Conservation (phyloP, 2,113 vertebrate genomes). For the Pterophyllum scalare region DNA sequence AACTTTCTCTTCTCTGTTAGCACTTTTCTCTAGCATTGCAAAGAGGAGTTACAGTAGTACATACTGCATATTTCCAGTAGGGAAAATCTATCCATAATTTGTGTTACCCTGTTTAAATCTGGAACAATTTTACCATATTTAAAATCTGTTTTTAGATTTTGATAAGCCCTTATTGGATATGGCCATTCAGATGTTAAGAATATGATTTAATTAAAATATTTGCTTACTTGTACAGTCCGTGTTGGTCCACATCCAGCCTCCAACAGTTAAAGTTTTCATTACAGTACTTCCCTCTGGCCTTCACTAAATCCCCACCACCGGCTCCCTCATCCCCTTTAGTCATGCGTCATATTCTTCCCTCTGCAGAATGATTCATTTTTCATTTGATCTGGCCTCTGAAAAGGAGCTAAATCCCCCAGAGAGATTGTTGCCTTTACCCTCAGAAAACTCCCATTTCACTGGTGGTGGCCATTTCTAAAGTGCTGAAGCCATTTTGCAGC, state of each 20-base stretch:
- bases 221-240: neutral
- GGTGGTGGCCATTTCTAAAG: constrained; percentile 6
- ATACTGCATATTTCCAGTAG: neutral
- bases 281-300: constrained; percentile 27
- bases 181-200: neutral
- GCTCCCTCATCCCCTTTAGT: constrained; percentile 59
- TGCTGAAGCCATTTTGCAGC: constrained; percentile 30
- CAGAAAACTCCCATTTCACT: constrained; percentile 29
- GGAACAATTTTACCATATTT: neutral
- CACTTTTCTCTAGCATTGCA: neutral
- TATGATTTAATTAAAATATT: neutral
- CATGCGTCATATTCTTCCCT: constrained; percentile 48
- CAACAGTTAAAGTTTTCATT: constrained; percentile 33
- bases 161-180: neutral
- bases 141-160: neutral
- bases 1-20: neutral
- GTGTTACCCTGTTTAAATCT: neutral
- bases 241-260: constrained; percentile 8
- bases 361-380: constrained; percentile 62
- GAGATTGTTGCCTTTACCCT: constrained; percentile 42
- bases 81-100: neutral
- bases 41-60: neutral
- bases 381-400: constrained; percentile 63
- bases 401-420: constrained; percentile 47
- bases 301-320: neutral